Conservation (phyloP, 2,113 vertebrate species). For the Cairina moschata region DNA sequence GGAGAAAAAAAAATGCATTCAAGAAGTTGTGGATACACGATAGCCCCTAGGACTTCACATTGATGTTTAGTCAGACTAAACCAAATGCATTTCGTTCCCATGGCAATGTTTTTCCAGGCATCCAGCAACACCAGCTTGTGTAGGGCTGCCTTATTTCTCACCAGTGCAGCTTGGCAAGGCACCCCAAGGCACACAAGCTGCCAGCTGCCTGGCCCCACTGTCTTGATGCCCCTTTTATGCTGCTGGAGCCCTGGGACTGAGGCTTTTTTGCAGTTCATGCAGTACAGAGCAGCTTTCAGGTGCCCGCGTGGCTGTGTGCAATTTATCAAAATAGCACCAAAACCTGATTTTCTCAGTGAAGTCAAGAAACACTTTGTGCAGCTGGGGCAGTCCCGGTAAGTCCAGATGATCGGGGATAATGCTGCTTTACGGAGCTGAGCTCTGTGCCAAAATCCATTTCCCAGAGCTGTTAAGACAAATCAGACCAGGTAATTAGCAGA, state of each 20-base stretch:
- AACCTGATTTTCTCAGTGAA: background rate
- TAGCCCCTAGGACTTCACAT: background rate
- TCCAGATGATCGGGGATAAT: background rate
- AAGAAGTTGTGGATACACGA: background rate
- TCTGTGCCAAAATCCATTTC: background rate
- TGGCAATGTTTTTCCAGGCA: background rate
- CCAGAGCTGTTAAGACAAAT: background rate
- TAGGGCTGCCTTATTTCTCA: background rate
- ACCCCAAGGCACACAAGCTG: background rate
- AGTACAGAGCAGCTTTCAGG: background rate
- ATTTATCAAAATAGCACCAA: background rate
- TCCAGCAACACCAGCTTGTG: background rate
- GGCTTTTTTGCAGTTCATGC: background rate
- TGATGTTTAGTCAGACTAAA: background rate
- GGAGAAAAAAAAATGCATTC: background rate
- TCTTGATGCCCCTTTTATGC: background rate
- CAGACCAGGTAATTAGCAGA: background rate
- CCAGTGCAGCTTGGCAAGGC: background rate
- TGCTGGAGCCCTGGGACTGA: background rate
- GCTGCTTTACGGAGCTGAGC: background rate
- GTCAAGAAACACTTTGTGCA: background rate
- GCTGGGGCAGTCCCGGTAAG: background rate
- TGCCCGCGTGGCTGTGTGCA: background rate
- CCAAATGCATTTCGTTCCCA: background rate
- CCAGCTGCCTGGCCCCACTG: rapidly evolving